A percentile compares a stretch with the other conserved stretches of the same genome.
Evolutionary conservation across 92 coral and sea anemone genomes (phyloP).

Genomic region (Blastomussa wellsi): DNA sequence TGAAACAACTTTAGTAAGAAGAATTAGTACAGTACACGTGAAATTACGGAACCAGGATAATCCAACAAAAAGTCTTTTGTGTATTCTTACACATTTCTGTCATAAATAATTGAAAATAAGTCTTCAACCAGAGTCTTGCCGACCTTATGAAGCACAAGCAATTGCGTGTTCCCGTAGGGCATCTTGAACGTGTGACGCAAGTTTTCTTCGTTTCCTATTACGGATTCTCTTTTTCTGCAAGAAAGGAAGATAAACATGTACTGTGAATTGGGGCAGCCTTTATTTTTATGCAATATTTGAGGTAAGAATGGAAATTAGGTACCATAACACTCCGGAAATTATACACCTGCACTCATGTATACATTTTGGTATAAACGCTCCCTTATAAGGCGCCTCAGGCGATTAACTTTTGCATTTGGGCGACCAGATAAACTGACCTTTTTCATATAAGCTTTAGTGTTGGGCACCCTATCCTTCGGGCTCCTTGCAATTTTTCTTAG

Average conservation of each 20-base stretch:
- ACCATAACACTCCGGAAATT: no score
- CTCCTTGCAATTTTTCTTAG: no score
- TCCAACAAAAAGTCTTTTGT: neutral
- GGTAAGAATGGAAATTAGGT: no score
- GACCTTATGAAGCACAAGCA: neutral
- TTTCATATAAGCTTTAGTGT: no score
- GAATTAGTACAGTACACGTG: neutral
- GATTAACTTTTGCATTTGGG: no score
- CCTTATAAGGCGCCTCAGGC: no score
- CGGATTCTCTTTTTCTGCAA: slow-evolving; percentile 66
- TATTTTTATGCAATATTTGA: neutral
- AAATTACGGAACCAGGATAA: neutral
- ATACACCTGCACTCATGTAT: no score
- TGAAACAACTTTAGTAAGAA: no score
- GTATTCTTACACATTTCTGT: neutral
- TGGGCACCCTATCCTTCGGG: no score
- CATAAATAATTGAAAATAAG: neutral
- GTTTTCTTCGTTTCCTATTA: slow-evolving; percentile 64
- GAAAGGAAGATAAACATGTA: neutral
- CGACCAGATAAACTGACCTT: no score
- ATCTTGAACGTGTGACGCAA: slow-evolving; percentile 61
- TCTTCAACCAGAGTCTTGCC: neutral
- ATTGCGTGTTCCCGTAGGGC: slow-evolving; percentile 32
- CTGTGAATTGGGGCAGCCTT: neutral
- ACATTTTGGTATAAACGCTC: no score